Evolutionary conservation across 2,888 invertebrate species (phyloP), one percentile per base, ranked within the genome.

Genomic region (Mimachlamys varia): DNA sequence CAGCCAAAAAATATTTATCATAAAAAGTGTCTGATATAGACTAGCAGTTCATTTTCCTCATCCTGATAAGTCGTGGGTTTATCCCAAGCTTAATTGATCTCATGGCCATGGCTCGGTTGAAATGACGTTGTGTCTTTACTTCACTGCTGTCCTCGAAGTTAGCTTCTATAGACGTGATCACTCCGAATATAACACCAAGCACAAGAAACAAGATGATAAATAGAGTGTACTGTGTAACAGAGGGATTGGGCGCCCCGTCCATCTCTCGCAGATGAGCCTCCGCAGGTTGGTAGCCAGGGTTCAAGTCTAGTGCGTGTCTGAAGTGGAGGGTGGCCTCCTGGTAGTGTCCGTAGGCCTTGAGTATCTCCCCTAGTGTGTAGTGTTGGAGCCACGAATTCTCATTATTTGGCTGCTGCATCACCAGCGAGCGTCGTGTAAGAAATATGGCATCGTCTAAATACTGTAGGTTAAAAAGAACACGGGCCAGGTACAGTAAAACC

Each of bases 341-440:
- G 97, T 98, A 98, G 96, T 98, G 98, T 94, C 98, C 98, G 95
- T 98, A 98, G 0, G 98, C 98, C 97, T 98, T 98, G 96, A 98
- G 98, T 96, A 99, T 98, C 97, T 99, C 98, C 12, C 98, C 98
- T 90, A 99, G 97, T 12, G 98, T 98, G 96, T 98, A 98, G 97
- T 98, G 98, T 97, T 98, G 98, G 96, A 98, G 98, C 98, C 98
- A 98, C 2, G 98, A 98, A 96, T 98, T 98, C 95, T 98, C 98
- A 33, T 88, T 92, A 96, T 98, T 98, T 0, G 98, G 98, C 50
- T 98, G 98, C 96, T 98, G 98, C 91, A 98, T 98, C 95, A 98
- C 98, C 87, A 99, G 97, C 22, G 98, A 98, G 90, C 98, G 97
- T 94, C 98, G 97, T 89, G 98, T 98, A 95, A 99, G 97, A 96